phyloP scores from a whole-genome alignment of 2,797 vertebrate species.

The Margarornis squamiger region DNA sequence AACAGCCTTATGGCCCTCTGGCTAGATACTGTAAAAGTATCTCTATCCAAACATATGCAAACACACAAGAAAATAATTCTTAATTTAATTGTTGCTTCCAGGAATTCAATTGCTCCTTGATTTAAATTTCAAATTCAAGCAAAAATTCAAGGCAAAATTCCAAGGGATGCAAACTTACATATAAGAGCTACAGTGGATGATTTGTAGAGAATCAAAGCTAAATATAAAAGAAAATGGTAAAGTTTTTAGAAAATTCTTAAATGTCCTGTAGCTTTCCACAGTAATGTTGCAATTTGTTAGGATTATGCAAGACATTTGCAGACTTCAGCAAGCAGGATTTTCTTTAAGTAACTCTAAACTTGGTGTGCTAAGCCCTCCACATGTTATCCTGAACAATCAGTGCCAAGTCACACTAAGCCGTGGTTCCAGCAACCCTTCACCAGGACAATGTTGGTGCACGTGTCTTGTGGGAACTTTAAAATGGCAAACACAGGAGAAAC shows the following conservation, averaged over 20 bases:
- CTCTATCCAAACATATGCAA: not conserved
- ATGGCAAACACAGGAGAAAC: not conserved
- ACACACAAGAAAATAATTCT: not conserved
- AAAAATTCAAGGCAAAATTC: not conserved
- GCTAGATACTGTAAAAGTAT: not conserved
- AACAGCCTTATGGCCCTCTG: not conserved
- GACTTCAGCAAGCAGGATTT: not conserved
- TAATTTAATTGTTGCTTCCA: not conserved
- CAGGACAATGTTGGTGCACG: fast-evolving
- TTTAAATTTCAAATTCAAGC: not conserved
- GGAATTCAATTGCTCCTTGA: not conserved
- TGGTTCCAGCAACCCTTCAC: not conserved
- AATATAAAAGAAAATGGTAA: not conserved
- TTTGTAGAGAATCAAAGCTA: not conserved
- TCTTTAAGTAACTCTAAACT: not conserved
- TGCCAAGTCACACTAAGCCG: not conserved
- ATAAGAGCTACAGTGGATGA: not conserved
- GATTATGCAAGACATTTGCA: not conserved
- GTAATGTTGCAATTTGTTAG: not conserved
- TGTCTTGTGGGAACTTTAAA: not conserved
- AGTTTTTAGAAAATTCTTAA: not conserved
- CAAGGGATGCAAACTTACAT: not conserved
- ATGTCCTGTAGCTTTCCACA: not conserved
- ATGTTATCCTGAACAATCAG: not conserved
- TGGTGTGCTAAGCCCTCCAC: fast-evolving